Conservation (phyloP, 1,140 invertebrate genomes). For the Drosophila dunni region DNA sequence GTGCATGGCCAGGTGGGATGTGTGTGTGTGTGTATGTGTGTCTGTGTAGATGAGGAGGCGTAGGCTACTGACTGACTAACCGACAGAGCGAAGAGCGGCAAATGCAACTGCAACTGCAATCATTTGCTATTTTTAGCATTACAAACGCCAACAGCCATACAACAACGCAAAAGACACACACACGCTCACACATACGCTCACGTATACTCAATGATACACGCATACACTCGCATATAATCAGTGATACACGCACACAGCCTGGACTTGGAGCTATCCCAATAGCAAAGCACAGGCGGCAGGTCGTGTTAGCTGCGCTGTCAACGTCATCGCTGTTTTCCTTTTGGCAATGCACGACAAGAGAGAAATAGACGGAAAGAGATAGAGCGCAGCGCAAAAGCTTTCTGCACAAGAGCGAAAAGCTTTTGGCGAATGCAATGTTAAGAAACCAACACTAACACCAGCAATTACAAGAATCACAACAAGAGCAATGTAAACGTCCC, state of each 20-base stretch:
- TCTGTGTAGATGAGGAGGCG: too few relatives aligned
- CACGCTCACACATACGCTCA: slow-evolving; percentile 1
- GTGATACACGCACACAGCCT: slow-evolving; percentile 24
- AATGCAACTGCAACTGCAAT: slow-evolving; percentile 40
- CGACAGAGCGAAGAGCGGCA: slow-evolving; percentile 15
- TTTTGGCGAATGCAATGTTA: slow-evolving; percentile 49
- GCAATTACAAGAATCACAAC: background rate
- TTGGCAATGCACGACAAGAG: slow-evolving; percentile 40
- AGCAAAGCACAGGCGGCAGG: slow-evolving; percentile 61
- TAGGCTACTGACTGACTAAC: slow-evolving; percentile 23
- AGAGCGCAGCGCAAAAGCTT: slow-evolving; percentile 30
- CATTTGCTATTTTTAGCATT: slow-evolving; percentile 45
- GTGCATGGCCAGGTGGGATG: slow-evolving; percentile 36
- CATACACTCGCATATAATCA: slow-evolving; percentile 9
- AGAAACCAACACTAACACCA: slow-evolving; percentile 11
- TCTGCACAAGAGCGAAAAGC: slow-evolving; percentile 33
- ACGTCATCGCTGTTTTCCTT: slow-evolving; percentile 54
- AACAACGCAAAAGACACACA: slow-evolving; percentile 16
- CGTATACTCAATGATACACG: slow-evolving; percentile 4
- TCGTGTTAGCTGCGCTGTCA: slow-evolving; percentile 39
- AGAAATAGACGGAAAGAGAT: slow-evolving; percentile 26
- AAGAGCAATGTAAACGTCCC: slow-evolving; percentile 47
- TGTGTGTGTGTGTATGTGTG: background rate
- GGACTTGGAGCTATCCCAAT: slow-evolving; percentile 79
- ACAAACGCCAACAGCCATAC: slow-evolving; percentile 16